These are phyloP conservation scores for Procambarus virginalis DNA, from an alignment of 1,140 invertebrate genomes.

Conservation along the genomic window DNA sequence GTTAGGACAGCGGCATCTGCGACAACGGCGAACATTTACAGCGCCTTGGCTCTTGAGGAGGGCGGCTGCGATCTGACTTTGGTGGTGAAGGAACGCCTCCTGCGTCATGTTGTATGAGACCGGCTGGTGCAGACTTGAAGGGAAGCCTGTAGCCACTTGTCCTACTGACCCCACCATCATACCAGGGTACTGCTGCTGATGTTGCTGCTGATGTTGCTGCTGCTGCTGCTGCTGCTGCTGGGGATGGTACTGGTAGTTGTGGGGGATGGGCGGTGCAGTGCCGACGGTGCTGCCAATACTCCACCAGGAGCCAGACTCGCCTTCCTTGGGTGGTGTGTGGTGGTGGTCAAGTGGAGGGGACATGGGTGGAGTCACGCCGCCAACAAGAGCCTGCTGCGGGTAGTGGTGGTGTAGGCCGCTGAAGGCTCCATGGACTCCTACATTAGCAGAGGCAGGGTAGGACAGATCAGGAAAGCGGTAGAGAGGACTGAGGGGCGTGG, in stretches of 20 bases:
- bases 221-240: neutral
- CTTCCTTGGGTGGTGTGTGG: neutral
- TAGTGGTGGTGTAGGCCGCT: neutral
- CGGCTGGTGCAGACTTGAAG: neutral
- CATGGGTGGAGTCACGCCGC: neutral
- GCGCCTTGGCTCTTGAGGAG: slow-evolving; percentile 18
- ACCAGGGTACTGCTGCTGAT: neutral
- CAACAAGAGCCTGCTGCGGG: neutral
- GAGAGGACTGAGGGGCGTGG: neutral
- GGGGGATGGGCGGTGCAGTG: neutral
- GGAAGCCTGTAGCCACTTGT: neutral
- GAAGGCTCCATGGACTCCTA: no score
- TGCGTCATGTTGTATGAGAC: neutral
- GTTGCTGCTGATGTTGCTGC: neutral
- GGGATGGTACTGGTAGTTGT: neutral
- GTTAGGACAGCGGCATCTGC: slow-evolving; percentile 48
- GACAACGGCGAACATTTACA: slow-evolving; percentile 34
- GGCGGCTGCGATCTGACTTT: slow-evolving; percentile 42
- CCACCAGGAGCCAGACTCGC: neutral
- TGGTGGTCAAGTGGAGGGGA: neutral
- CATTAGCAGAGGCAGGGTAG: neutral
- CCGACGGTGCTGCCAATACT: neutral
- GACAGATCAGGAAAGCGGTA: slow-evolving; percentile 26
- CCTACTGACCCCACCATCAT: neutral
- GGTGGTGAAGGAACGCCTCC: slow-evolving; percentile 24